These are phyloP conservation scores for Cydia pomonella DNA, from an alignment of 1,140 invertebrate genomes.

Conservation along the genomic window DNA sequence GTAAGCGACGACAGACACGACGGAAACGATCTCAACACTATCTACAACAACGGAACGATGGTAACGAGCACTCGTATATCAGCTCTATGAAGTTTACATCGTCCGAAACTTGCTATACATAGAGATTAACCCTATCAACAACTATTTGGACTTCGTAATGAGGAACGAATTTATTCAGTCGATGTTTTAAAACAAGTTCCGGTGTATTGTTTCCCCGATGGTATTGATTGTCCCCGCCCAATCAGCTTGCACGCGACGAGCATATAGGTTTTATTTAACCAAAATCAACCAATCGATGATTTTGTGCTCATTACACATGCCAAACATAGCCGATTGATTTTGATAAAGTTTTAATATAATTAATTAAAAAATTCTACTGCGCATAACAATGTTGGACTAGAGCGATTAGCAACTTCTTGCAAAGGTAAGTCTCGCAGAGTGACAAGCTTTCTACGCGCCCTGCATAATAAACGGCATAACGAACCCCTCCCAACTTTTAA, in stretches of 20 bases:
- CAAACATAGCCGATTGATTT: not conserved
- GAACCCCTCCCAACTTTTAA: slow-evolving; percentile 32
- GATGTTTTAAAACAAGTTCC: slow-evolving; percentile 22
- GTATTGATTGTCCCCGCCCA: slow-evolving; percentile 41
- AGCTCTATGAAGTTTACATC: slow-evolving; percentile 12
- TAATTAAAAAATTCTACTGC: not conserved
- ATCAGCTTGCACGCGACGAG: slow-evolving; percentile 46
- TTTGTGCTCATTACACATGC: not conserved
- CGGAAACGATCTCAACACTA: slow-evolving; percentile 28
- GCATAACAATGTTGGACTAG: slow-evolving; percentile 2
- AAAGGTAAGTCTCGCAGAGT: slow-evolving; percentile 20
- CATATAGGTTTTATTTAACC: slow-evolving; percentile 45
- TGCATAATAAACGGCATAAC: slow-evolving; percentile 22
- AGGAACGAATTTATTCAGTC: not conserved
- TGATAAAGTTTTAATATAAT: not conserved
- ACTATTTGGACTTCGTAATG: slow-evolving; percentile 10
- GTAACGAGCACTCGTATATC: slow-evolving; percentile 5
- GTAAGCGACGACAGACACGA: slow-evolving; percentile 37
- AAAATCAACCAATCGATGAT: slow-evolving; percentile 35
- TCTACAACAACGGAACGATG: not conserved
- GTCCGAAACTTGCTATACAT: slow-evolving; percentile 13
- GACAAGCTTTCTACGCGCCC: slow-evolving; percentile 12
- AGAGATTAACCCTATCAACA: not conserved
- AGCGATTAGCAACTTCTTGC: slow-evolving; percentile 27
- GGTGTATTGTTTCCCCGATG: slow-evolving; percentile 21